A percentile compares a stretch with the other conserved stretches of the same genome.
Evolutionary conservation across 1,140 invertebrate genomes (phyloP).

Genomic region (Brachionus calyciflorus): DNA sequence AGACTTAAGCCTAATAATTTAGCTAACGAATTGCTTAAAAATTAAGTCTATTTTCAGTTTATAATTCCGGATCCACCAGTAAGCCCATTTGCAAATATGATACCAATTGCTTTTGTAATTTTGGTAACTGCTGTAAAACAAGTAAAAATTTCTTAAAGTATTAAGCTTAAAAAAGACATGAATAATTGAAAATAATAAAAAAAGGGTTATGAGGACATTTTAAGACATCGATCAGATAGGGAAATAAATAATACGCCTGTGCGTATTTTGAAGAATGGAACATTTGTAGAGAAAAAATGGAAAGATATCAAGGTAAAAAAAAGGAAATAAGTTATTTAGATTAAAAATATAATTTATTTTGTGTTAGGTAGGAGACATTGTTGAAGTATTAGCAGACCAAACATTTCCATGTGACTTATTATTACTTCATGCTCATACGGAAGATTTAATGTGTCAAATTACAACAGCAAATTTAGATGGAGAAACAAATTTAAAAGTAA

Average conservation of each 20-base stretch:
- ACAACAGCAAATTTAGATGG: slow-evolving; percentile 98
- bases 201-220: slow-evolving; percentile 72
- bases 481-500: slow-evolving; percentile 95
- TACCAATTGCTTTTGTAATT: slow-evolving; percentile 75
- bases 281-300: slow-evolving; percentile 56
- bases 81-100: slow-evolving; percentile 70
- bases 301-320: slow-evolving; percentile 51
- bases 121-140: slow-evolving; percentile 69
- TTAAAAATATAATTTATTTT: no score
- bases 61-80: slow-evolving; percentile 70
- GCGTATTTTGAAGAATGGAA: slow-evolving; percentile 66
- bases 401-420: slow-evolving; percentile 38
- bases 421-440: slow-evolving; percentile 31
- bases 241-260: slow-evolving; percentile 70
- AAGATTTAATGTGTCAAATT: slow-evolving; percentile 74
- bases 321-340: neutral
- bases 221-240: slow-evolving; percentile 71
- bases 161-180: no score
- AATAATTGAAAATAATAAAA: no score
- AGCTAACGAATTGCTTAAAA: neutral
- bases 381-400: slow-evolving; percentile 37
- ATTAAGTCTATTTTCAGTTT: neutral
- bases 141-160: no score
- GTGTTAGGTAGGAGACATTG: slow-evolving; percentile 30
- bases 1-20: neutral